A percentile compares a stretch with the other conserved stretches of the same genome.
Conservation (phyloP, 2,888 invertebrate genomes). For the Sthenelais limicola region DNA sequence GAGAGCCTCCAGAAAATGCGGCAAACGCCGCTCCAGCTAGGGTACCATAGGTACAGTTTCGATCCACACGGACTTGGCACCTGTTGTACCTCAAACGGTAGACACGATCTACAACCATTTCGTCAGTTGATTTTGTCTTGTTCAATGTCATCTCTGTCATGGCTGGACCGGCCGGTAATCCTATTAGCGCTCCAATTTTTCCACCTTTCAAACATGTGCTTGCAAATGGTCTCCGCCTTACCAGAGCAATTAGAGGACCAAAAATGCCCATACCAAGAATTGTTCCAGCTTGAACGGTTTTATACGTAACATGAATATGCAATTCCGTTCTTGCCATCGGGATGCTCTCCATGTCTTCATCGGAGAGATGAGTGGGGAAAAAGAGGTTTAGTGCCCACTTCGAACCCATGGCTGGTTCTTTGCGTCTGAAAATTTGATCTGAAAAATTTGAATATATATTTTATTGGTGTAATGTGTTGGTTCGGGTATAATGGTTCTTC, state of each 20-base stretch:
- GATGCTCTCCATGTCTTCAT: constrained; percentile 45
- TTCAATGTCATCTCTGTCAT: constrained; percentile 54
- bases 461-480: too few species aligned
- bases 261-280: constrained; percentile 44
- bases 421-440: too few species aligned
- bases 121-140: constrained; percentile 56
- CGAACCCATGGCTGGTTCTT: constrained; percentile 32
- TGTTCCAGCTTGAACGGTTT: constrained; percentile 53
- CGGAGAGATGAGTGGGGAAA: constrained; percentile 9
- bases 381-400: constrained; percentile 27
- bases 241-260: constrained; percentile 34
- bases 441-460: too few species aligned
- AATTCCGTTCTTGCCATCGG: constrained; percentile 58
- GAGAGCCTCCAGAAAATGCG: neutral
- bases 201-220: constrained; percentile 2
- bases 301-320: constrained; percentile 58
- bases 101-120: constrained; percentile 54
- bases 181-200: constrained; percentile 42
- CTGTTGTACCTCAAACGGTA: constrained; percentile 46
- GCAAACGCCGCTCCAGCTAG: constrained; percentile 13
- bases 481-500: too few species aligned
- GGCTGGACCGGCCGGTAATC: constrained; percentile 52
- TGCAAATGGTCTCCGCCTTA: constrained; percentile 11
- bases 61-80: constrained; percentile 38
- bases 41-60: constrained; percentile 31